Percentiles rank a stretch among this genome's conserved stretches.
Conservation (phyloP, 1,140 invertebrate species). For the Pantala flavescens region DNA sequence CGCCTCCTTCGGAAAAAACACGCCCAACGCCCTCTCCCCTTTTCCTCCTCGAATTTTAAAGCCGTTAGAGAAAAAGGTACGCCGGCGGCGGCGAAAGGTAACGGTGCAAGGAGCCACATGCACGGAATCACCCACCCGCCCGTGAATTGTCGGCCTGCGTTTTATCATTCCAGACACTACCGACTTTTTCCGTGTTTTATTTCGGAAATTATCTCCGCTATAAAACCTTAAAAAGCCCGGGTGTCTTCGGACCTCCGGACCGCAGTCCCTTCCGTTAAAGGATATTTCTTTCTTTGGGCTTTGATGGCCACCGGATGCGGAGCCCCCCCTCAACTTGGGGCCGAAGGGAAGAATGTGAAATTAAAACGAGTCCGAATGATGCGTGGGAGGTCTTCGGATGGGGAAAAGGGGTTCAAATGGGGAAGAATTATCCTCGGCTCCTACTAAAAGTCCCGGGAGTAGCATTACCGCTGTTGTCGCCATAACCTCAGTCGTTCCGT, state of each 20-base stretch:
- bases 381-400: neutral
- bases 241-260: neutral
- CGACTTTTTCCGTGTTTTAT: neutral
- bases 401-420: neutral
- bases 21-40: neutral
- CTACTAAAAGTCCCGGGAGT: neutral
- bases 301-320: no score
- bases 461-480: no score
- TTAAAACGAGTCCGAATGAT: neutral
- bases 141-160: neutral
- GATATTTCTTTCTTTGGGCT: no score
- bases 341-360: neutral
- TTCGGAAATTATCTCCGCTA: no score
- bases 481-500: no score
- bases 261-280: neutral
- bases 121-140: neutral
- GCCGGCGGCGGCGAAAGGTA: neutral
- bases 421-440: neutral
- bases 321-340: neutral
- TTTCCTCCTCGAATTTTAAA: conserved; percentile 3
- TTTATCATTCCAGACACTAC: neutral
- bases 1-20: neutral
- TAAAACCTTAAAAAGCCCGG: neutral
- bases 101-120: neutral
- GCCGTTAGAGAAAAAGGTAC: conserved; percentile 4